Conservation (phyloP, 92 coral and sea anemone species). For the Umimayanthus chanpuru region DNA sequence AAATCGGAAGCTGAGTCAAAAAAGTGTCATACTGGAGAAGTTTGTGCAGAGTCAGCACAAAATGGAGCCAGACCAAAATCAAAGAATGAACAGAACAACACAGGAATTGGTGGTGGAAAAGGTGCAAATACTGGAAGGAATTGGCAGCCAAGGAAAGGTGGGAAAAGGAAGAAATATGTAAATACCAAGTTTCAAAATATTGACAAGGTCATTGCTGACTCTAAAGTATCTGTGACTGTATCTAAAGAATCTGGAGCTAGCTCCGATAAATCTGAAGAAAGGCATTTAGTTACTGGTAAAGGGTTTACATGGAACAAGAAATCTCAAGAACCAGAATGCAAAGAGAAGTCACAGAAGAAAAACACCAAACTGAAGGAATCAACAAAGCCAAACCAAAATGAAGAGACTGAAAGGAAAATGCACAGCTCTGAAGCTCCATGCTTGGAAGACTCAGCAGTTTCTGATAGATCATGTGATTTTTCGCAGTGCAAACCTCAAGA, state of each 20-base stretch:
- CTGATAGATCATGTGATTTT: neutral
- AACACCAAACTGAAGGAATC: neutral
- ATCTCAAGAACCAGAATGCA: neutral
- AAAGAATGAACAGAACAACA: conserved; percentile 8
- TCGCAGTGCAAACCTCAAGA: neutral
- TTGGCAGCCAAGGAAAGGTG: conserved; percentile 27
- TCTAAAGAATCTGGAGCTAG: neutral
- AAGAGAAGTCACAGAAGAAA: neutral
- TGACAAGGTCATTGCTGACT: neutral
- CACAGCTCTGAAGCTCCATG: neutral
- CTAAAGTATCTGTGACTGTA: neutral
- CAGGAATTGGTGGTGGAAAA: neutral
- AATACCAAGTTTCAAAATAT: conserved; percentile 33
- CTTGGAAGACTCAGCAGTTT: neutral
- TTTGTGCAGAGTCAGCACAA: neutral
- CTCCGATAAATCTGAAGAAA: conserved; percentile 7
- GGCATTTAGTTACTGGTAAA: conserved; percentile 12
- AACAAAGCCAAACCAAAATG: neutral
- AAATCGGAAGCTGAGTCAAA: neutral
- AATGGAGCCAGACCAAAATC: conserved; percentile 22
- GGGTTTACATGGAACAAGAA: conserved; percentile 40
- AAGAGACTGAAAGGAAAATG: neutral
- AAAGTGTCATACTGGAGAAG: neutral
- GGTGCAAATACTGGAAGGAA: neutral
- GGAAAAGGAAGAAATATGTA: conserved; percentile 25